These are phyloP conservation scores for Xenopus tropicalis DNA, from an alignment of 2,113 vertebrate species.

Conservation along the genomic window UCB_Xtro_10.0 CM004443.2:209988001-209988500, in stretches of 20 bases:
- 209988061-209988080: no score
- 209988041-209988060: no score
- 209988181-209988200: no score
- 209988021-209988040: no score
- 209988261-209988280: constrained; percentile 44
- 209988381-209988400: constrained; percentile 43
- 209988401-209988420: constrained; percentile 43
- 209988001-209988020: no score
- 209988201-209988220: constrained; percentile 26
- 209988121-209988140: no score
- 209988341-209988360: constrained; percentile 34
- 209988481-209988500: constrained; percentile 39
- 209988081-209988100: no score
- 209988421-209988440: constrained; percentile 41
- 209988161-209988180: no score
- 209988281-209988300: constrained; percentile 44
- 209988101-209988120: no score
- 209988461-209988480: constrained; percentile 35
- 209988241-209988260: constrained; percentile 41
- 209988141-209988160: no score
- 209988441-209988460: constrained; percentile 38
- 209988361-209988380: constrained; percentile 27
- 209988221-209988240: constrained; percentile 43
- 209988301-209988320: constrained; percentile 43
- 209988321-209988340: constrained; percentile 45